Percentiles rank a stretch among this genome's conserved stretches.
Conservation (phyloP, 2,888 invertebrate species). For the Apoderus coryli region DNA sequence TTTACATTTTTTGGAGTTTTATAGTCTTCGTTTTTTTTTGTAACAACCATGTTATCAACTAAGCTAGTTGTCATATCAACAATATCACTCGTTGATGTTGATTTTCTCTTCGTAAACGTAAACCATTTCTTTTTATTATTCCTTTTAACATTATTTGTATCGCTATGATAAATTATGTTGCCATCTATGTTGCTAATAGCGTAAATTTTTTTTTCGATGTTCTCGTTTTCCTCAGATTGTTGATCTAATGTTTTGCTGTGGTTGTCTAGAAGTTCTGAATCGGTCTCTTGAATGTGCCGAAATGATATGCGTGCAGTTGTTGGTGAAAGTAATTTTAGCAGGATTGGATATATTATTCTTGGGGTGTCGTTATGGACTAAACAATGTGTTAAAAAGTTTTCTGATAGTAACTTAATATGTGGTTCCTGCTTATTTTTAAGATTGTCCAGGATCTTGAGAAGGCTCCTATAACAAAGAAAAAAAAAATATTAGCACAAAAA, state of each 20-base stretch:
- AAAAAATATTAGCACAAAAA: conserved; percentile 8
- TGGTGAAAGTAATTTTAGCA: conserved; percentile 60
- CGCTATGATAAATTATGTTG: conserved; percentile 52
- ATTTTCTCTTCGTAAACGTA: conserved; percentile 26
- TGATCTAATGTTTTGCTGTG: conserved; percentile 25
- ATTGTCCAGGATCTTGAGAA: conserved; percentile 59
- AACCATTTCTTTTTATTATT: conserved; percentile 32
- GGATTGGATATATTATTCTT: conserved; percentile 61
- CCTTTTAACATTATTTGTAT: conserved; percentile 29
- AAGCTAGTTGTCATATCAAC: conserved; percentile 31
- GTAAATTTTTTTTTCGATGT: conserved; percentile 46
- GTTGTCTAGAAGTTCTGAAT: conserved; percentile 36
- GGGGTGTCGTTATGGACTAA: conserved; percentile 63
- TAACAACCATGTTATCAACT: conserved; percentile 28
- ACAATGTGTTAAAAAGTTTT: conserved; percentile 61
- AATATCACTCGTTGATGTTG: conserved; percentile 12
- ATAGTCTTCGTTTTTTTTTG: conserved; percentile 31
- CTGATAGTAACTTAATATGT: conserved; percentile 46
- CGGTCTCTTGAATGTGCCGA: conserved; percentile 51
- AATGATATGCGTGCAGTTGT: conserved; percentile 71
- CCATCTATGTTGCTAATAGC: conserved; percentile 74
- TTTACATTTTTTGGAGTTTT: conserved; percentile 30
- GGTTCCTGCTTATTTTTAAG: conserved; percentile 42
- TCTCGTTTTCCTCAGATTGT: conserved; percentile 25
- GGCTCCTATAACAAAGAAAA: conserved; percentile 39